phyloP scores from a whole-genome alignment of 2,888 invertebrate genomes.

The Aethes cnicana region DNA sequence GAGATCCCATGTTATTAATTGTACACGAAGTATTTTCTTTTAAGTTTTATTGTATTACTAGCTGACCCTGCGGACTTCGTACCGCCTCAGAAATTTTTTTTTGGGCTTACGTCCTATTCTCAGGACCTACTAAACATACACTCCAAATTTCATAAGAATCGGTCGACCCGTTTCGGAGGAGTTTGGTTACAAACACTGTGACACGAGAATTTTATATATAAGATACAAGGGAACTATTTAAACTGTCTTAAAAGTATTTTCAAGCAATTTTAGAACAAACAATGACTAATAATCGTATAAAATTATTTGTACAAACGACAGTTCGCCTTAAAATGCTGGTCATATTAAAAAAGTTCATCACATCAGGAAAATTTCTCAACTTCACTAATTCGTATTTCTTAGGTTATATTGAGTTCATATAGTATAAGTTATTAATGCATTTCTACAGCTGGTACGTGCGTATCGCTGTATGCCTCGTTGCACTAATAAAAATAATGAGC shows the following conservation, averaged over 20 bases:
- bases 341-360: conserved; percentile 1
- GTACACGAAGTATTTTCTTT: conserved; percentile 1
- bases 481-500: conserved; percentile 53
- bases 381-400: conserved; percentile 30
- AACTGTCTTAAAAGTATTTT: too few relatives aligned
- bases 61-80: too few relatives aligned
- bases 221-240: too few relatives aligned
- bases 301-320: background rate
- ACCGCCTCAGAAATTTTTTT: too few relatives aligned
- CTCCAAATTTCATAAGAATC: too few relatives aligned
- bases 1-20: background rate
- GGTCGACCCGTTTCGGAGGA: too few relatives aligned
- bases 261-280: too few relatives aligned
- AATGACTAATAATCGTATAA: too few relatives aligned
- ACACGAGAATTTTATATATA: too few relatives aligned
- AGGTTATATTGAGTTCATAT: conserved; percentile 29
- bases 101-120: too few relatives aligned
- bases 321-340: conserved; percentile 9
- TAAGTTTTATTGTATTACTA: background rate
- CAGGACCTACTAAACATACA: too few relatives aligned
- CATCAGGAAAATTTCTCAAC: conserved; percentile 20
- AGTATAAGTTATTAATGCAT: conserved; percentile 33
- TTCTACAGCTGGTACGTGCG: conserved; percentile 38
- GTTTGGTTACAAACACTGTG: too few relatives aligned
- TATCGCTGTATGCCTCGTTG: conserved; percentile 63